Percentiles rank a stretch among this genome's conserved stretches.
These are phyloP conservation scores for Rafetus swinhoei DNA, from an alignment of 2,113 vertebrate genomes.

Conservation along the genomic window DNA sequence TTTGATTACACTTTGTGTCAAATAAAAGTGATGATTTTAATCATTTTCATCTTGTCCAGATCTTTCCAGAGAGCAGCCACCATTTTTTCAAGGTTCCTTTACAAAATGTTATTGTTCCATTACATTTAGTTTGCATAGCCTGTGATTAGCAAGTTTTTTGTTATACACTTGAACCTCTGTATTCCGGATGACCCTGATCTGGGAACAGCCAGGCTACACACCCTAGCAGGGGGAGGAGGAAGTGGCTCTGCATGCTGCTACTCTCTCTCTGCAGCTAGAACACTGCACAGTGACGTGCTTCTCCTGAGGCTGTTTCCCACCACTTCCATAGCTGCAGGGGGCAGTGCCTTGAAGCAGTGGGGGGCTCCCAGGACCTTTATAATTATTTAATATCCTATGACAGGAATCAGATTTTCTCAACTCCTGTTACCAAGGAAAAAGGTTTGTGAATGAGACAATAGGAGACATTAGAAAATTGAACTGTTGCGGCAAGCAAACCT, in stretches of 20 bases:
- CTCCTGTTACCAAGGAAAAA: not conserved
- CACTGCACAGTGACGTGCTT: no score
- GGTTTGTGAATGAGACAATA: not conserved
- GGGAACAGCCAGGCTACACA: no score
- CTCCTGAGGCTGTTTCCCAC: no score
- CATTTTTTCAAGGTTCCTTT: not conserved
- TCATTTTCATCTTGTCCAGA: not conserved
- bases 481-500: not conserved
- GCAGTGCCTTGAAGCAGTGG: no score
- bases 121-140: not conserved
- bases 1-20: not conserved
- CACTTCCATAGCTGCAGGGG: no score
- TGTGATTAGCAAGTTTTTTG: not conserved
- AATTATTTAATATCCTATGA: not conserved
- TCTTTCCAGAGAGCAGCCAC: not conserved
- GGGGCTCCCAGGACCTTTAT: not conserved
- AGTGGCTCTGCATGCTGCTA: no score
- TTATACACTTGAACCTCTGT: not conserved
- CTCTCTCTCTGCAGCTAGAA: no score
- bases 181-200: no score
- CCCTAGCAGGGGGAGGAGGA: no score
- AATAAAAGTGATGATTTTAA: not conserved
- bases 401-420: not conserved
- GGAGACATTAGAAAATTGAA: not conserved
- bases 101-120: not conserved